Base-by-base conservation (phyloP, 2,888 invertebrate species). In the Drosophila birchii region DNA sequence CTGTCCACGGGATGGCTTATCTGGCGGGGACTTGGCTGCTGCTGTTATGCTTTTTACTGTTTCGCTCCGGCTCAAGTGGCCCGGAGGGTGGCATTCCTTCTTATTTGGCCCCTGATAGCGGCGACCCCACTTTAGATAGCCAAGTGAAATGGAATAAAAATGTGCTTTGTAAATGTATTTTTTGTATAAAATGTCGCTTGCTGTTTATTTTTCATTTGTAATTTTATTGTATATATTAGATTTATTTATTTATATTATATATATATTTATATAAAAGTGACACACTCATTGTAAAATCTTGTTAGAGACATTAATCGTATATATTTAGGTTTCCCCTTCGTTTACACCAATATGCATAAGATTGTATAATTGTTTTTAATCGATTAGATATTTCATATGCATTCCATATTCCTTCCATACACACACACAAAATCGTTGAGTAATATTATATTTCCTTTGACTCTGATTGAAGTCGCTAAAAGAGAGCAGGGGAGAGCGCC, bases 251-350 rank as follows among this genome's bases (percentile, higher is more conserved):
- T 74, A 75, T 88, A 78, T 80, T 38, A 74, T 79, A 79, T 59
- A 45, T 74, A 75, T 88, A 78, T 80, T 86, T 61, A 41, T 75
- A 76, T 70, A 76, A 88, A 85, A 88, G 89, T 83, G 89, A 88
- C 84, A 85, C 87, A 76, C 89, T 78, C 88, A 85, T 86, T 77
- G 79, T 85, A 85, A 85, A 85, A 85, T 85, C 89, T 88, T 88
- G 87, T 86, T 86, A 88, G 84, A 88, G 89, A 85, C 87, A 76
- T 64, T 69, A 76, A 72, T 75, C 54, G 58, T 78, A 72, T 72
- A 51, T 70, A 68, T 75, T 78, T 67, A 44, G 61, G 61, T 60
- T 71, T 57, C 45, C 36, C 67, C 58, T 71, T 70, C 55, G 47
- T 62, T 64, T 49, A 75, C 72, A 73, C 44, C 66, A 53, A 58